Base-by-base conservation (phyloP, 2,113 vertebrate species). In the Clarias gariepinus region DNA sequence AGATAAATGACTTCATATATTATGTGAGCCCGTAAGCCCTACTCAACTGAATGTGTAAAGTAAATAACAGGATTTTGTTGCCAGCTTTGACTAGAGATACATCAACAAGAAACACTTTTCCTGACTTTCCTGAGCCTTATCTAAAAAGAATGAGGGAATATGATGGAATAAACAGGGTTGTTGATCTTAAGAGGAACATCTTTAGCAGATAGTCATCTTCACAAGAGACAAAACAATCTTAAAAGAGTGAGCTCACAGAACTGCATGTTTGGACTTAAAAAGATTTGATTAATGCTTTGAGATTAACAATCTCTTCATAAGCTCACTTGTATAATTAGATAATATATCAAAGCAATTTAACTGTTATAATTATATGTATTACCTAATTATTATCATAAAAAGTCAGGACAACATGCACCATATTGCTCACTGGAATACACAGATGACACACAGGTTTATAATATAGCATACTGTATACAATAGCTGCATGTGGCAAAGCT, bases 61-160 rank as follows among this genome's bases (percentile, higher is more conserved):
- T 47, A 84, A n/a, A 28, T 28, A 10, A 52, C 23, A 41, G 60
- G 74, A 71, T 60, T 86, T 18, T 12, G 64, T 15, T 71, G 21
- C 15, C 55, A 33, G 58, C 19, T 60, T 71, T 82, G 60, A 77
- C 79, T 82, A 33, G 9, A 61, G 81, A 71, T 55, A 76, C 64
- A 81, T 80, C 64, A 73, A 58, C 74, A 52, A 47, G 41, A 13
- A 30, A 81, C 78, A 76, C 84, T 80, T 87, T 79, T 88, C 84
- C 84, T 87, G 90, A 76, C 2, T 80, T 90, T 93, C 89, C 90
- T 91, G 11, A n/a, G 18, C 71, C 91, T 93, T 92, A 92, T 94
- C 91, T 91, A 71, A 33, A 68, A 83, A 89, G 88, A 90, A 93
- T 90, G 91, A 89, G 85, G 89, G 83, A 89, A 74, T 11, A 18